Conservation (phyloP, 2,888 invertebrate species). For the Choristoneura rosaceana region DNA sequence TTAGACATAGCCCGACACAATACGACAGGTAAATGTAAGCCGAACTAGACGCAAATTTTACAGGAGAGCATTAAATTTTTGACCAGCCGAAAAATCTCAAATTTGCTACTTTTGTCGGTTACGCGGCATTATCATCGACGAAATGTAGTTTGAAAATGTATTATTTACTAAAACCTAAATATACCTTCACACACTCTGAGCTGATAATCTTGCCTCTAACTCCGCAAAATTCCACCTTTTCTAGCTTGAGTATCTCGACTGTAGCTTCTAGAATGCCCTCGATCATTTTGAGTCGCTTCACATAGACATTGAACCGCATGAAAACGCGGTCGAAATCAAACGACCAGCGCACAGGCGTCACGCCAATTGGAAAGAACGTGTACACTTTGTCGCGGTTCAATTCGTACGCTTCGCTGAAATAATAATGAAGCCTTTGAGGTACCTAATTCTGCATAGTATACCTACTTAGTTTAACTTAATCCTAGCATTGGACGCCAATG, state of each 20-base stretch:
- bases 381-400: constrained; percentile 83
- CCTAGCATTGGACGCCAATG: too few relatives aligned
- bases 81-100: too few relatives aligned
- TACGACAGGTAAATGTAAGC: too few relatives aligned
- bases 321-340: constrained; percentile 91
- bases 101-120: too few relatives aligned
- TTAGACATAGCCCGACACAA: too few relatives aligned
- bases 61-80: too few relatives aligned
- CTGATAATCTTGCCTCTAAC: constrained; percentile 87
- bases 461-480: too few relatives aligned
- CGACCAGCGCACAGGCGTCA: constrained; percentile 89
- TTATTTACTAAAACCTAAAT: not conserved
- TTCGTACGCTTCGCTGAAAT: constrained; percentile 78
- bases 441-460: not conserved
- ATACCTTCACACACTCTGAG: constrained; percentile 77
- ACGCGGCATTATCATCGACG: too few relatives aligned
- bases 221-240: constrained; percentile 93
- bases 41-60: too few relatives aligned
- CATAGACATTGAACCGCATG: constrained; percentile 87
- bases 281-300: constrained; percentile 87
- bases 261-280: constrained; percentile 90
- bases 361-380: constrained; percentile 82
- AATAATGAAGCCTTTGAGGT: not conserved
- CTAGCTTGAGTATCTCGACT: constrained; percentile 93
- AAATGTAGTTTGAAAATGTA: too few relatives aligned